Conservation (phyloP, 2,113 vertebrate genomes). For the Notarius quadriscutis region DNA sequence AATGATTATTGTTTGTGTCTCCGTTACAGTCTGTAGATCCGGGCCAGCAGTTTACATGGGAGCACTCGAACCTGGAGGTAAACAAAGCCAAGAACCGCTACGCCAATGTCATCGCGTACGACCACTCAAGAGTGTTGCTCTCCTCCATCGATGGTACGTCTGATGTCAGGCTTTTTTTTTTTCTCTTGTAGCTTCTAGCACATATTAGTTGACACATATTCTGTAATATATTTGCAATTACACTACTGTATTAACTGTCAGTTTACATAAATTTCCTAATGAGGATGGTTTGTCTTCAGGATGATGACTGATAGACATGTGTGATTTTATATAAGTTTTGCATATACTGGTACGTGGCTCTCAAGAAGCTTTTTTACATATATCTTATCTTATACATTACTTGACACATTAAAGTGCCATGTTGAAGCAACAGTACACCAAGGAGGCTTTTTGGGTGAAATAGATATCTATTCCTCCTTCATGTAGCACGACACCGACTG, state of each 20-base stretch:
- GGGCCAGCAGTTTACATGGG: slow-evolving; percentile 98
- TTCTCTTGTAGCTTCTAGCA: too few species aligned
- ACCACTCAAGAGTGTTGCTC: slow-evolving; percentile 94
- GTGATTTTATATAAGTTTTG: neutral
- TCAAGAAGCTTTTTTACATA: too few species aligned
- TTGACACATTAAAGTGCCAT: neutral
- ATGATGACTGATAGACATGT: neutral
- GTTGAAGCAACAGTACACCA: neutral
- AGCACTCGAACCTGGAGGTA: slow-evolving; percentile 97
- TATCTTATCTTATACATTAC: neutral
- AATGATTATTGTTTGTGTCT: slow-evolving; percentile 46
- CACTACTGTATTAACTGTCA: neutral
- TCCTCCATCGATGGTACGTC: slow-evolving; percentile 93
- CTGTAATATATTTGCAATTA: neutral
- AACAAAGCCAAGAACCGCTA: slow-evolving; percentile 99
- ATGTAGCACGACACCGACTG: slow-evolving; percentile 47
- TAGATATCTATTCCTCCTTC: neutral
- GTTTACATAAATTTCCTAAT: slow-evolving; percentile 37
- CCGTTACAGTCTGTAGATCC: slow-evolving; percentile 90
- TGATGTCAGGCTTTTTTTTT: slow-evolving; percentile 24
- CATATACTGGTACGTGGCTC: neutral
- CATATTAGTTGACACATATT: neutral
- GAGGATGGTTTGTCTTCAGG: neutral
- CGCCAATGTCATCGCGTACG: slow-evolving; percentile 97
- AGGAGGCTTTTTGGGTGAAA: neutral